These are phyloP conservation scores for Oenanthe melanoleuca DNA, from an alignment of 2,113 vertebrate genomes.

Conservation along the genomic window DNA sequence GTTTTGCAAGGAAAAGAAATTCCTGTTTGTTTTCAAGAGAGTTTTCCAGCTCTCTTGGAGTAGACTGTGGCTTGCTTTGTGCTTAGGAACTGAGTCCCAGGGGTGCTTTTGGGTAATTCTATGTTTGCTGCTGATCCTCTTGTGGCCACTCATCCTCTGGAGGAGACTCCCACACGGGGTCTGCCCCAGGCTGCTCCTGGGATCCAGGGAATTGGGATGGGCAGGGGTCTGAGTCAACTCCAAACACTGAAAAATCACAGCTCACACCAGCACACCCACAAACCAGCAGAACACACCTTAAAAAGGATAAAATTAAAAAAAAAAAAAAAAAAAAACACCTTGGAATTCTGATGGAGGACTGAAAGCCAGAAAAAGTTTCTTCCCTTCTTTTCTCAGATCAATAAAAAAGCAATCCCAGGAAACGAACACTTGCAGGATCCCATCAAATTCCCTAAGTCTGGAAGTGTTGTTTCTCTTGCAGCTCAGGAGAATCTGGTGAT, in stretches of 20 bases:
- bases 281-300: not conserved
- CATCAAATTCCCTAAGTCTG: not conserved
- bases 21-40: not conserved
- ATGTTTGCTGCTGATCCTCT: not conserved
- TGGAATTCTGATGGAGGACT: not conserved
- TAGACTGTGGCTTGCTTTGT: not conserved
- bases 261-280: not conserved
- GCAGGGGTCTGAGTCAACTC: not conserved
- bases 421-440: not conserved
- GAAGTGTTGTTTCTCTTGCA: not conserved
- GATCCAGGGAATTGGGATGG: not conserved
- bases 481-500: not conserved
- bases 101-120: not conserved
- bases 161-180: not conserved
- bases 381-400: not conserved
- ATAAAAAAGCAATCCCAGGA: not conserved
- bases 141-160: not conserved
- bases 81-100: not conserved
- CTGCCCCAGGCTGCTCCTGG: not conserved
- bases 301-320: not conserved
- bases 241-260: not conserved
- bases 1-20: slow-evolving; percentile 9
- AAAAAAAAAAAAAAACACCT: not conserved
- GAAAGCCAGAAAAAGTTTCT: not conserved
- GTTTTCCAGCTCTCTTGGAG: not conserved